Evolutionary conservation across 2,888 invertebrate genomes (phyloP), one percentile per base, ranked within the genome.

Genomic region (Noctua fimbriata): DNA sequence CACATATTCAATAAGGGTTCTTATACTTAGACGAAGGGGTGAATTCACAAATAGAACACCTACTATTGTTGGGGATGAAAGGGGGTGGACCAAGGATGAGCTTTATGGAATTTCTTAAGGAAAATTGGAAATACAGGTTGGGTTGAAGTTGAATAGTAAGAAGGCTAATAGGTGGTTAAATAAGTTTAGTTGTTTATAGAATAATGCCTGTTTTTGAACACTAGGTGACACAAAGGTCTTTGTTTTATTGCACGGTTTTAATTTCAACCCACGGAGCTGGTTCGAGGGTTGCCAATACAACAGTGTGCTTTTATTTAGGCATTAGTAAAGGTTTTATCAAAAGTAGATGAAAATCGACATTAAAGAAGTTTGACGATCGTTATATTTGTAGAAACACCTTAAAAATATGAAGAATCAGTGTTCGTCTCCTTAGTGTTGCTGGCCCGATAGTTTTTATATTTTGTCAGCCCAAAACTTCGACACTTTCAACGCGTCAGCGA

Each of bases 1-100:
- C 88, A 88, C 80, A 74, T 83, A 89, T 85, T 89, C 82, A 89
- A 82, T 78, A 44, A 66, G 69, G 77, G 74, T 74, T 36, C 47
- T 55, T 55, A 76, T 72, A 66, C 55, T 71, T 32, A 36, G 32
- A 49, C 32, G 55, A n/a, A 60, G 66, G 74, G 86, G 73, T 73
- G 73, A 76, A 85, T 87, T 75, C 87, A 85, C 81, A 83, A 89
- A 87, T 71, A 67, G 58, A 86, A 88, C 78, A 60, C 6, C 24
- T 67, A 73, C 79, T 78, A 82, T 88, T 81, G 75, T 81, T n/a
- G 24, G 67, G 69, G 49, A 81, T 80, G 69, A 82, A 85, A 79
- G 14, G 74, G 58, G 52, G 74, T 67, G 69, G 65, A 73, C 73
- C 24, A 65, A 71, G 84, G 60, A 65, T 70, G 36, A 49, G 80